A percentile compares a stretch with the other conserved stretches of the same genome.
phyloP scores from a whole-genome alignment of 2,888 invertebrate genomes.

The Cecidostiba fungosa region DNA sequence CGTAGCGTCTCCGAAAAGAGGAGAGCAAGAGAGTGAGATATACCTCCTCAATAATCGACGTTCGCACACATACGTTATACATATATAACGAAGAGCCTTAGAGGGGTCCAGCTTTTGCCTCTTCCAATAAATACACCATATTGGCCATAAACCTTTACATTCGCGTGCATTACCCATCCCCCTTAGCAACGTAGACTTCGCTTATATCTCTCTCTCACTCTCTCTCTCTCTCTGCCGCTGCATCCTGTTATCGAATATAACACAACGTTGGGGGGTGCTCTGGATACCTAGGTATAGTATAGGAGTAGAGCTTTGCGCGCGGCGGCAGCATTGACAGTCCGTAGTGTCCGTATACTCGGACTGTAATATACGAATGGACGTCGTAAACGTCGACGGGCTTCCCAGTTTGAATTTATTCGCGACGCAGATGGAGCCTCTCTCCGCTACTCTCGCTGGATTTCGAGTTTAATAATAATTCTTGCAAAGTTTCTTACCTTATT shows the following conservation, averaged over 20 bases:
- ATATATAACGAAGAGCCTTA: constrained; percentile 10
- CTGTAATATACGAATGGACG: constrained; percentile 15
- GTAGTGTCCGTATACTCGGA: not conserved
- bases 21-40: not conserved
- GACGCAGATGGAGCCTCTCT: not conserved
- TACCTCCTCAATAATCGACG: not conserved
- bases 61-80: not conserved
- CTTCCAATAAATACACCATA: constrained; percentile 77
- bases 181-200: constrained; percentile 48
- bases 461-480: constrained; percentile 14
- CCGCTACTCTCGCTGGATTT: not conserved
- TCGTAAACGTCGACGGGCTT: constrained; percentile 42
- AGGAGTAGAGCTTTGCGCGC: constrained; percentile 2
- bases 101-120: constrained; percentile 30
- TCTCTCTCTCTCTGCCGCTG: constrained; percentile 40
- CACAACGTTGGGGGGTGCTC: not conserved
- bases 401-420: constrained; percentile 20
- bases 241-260: constrained; percentile 47
- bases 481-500: not conserved
- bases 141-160: constrained; percentile 78
- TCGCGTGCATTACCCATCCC: constrained; percentile 74
- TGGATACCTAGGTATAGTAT: not conserved
- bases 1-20: constrained; percentile 63
- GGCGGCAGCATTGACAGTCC: constrained; percentile 28
- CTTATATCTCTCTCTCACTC: constrained; percentile 1